Base-by-base conservation (phyloP, 2,888 invertebrate species). In the Syritta pipiens region DNA sequence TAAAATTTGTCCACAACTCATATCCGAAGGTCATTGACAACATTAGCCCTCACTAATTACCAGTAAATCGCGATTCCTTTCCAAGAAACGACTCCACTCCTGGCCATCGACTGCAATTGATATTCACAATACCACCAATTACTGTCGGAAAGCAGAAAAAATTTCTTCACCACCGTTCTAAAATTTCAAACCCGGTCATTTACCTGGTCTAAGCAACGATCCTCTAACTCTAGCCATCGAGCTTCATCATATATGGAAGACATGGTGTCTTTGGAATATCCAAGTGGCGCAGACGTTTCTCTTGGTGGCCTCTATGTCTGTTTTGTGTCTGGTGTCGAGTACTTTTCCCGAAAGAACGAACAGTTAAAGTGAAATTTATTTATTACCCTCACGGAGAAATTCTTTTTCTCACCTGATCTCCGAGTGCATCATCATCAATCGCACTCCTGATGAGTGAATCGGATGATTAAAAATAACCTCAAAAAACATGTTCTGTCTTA, bases 401-500 rank as follows among this genome's bases (percentile, higher is more conserved):
- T 22, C 7, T 14, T 32, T 55, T 9, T 40, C 26, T 17, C 12
- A 35, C 19, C n/a, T n/a, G n/a, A n/a, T n/a, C n/a, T 48, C 37
- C 22, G 9, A 28, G 37, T 48, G 51, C 32, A 40, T 20, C n/a
- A n/a, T n/a, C n/a, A n/a, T n/a, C n/a, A n/a, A n/a, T n/a, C n/a
- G n/a, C n/a, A n/a, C n/a, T n/a, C n/a, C n/a, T n/a, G 57, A 65
- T 57, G 67, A 63, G 32, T 55, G 40, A 35, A 49, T 14, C 7
- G 10, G 22, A 1, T 30, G n/a, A 1, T 30, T 30, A 28, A 48
- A 46, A 59, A 26, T n/a, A 24, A 19, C 28, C 14, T n/a, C 19
- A 2, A 7, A 2, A 46, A 49, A 35, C 62, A 68, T 71, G 71
- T 69, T 69, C 28, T 76, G 76, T 40, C 49, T 77, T 12, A 71